phyloP scores from a whole-genome alignment of 2,797 vertebrate species.

The Alosa sapidissima region DNA sequence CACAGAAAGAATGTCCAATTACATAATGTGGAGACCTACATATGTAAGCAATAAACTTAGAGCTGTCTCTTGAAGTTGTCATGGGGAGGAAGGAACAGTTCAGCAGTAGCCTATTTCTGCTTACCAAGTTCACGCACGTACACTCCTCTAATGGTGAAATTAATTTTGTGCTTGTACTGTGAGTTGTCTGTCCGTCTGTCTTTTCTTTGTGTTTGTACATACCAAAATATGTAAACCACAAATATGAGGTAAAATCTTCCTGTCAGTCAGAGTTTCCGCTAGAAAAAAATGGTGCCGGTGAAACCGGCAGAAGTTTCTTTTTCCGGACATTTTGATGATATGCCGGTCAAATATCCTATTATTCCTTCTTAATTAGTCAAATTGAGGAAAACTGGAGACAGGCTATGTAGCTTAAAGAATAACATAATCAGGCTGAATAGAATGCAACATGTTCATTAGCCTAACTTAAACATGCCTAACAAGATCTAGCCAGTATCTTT shows the following conservation, averaged over 20 bases:
- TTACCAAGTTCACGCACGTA: not conserved
- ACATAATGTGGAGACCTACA: not conserved
- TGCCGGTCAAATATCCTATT: no score
- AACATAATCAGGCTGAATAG: no score
- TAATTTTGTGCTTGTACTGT: no score
- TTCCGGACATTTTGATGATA: no score
- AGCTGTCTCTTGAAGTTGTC: not conserved
- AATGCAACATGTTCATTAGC: no score
- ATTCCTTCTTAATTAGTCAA: no score
- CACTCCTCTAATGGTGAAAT: not conserved
- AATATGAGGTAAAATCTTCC: not conserved
- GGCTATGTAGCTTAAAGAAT: no score
- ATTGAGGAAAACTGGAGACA: no score
- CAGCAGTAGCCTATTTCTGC: not conserved
- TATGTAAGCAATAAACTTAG: not conserved
- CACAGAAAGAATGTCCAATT: not conserved
- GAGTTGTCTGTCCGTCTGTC: not conserved
- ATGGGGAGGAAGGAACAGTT: not conserved
- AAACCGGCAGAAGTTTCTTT: no score
- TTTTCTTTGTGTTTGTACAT: not conserved
- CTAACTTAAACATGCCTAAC: no score
- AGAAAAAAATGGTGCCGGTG: no score
- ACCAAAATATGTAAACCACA: not conserved
- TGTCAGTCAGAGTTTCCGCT: not conserved
- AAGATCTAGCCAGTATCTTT: no score